Evolutionary conservation across 2,888 invertebrate species (phyloP).

Genomic region (Coremacera marginata): DNA sequence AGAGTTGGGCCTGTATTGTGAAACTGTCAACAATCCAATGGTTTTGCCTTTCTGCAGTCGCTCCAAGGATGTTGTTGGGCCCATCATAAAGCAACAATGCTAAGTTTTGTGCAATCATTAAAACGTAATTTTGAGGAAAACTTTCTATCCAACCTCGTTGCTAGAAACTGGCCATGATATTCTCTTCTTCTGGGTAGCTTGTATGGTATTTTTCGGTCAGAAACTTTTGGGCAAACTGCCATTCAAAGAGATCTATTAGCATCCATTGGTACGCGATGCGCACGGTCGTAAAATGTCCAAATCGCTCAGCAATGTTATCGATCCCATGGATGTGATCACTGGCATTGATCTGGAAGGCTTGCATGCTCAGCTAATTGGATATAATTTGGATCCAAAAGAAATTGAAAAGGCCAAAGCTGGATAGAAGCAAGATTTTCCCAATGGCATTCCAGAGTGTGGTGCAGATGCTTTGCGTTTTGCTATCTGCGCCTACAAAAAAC

Average conservation of each 20-base stretch:
- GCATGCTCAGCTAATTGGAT: constrained; percentile 78
- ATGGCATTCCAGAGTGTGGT: constrained; percentile 96
- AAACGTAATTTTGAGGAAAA: too few relatives aligned
- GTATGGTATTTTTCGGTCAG: too few relatives aligned
- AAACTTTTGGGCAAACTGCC: too few relatives aligned
- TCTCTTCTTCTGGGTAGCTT: too few relatives aligned
- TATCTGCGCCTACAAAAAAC: constrained; percentile 88
- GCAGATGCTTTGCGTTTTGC: constrained; percentile 78
- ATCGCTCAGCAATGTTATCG: constrained; percentile 97
- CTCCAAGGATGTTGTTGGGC: constrained; percentile 97
- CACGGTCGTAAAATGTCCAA: too few relatives aligned
- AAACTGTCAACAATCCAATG: constrained; percentile 92
- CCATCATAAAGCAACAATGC: constrained; percentile 97
- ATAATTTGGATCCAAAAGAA: constrained; percentile 90
- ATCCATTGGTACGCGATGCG: too few relatives aligned
- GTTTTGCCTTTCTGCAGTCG: constrained; percentile 95
- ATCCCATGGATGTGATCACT: constrained; percentile 91
- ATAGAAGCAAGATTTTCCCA: constrained; percentile 84
- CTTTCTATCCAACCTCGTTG: too few relatives aligned
- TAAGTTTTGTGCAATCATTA: constrained; percentile 64
- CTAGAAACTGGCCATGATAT: too few relatives aligned
- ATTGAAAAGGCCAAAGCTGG: constrained; percentile 80
- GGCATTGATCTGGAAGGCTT: constrained; percentile 87
- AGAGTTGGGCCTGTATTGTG: too few relatives aligned
- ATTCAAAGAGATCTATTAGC: too few relatives aligned